These are phyloP conservation scores for Cataglyphis hispanica DNA, from an alignment of 1,140 invertebrate genomes.

Conservation along the genomic window DNA sequence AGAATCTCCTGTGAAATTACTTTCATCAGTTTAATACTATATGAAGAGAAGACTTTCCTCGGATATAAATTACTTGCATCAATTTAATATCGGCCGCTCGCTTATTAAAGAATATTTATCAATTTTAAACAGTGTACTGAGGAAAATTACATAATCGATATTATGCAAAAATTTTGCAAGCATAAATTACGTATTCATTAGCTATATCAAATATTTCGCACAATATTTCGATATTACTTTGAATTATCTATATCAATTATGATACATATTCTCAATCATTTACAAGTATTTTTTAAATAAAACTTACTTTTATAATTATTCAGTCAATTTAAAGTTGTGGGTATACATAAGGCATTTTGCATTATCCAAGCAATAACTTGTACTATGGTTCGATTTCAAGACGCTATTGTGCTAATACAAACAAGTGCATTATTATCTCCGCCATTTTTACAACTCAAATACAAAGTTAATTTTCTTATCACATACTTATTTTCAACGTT, in stretches of 20 bases:
- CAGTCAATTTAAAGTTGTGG: background rate
- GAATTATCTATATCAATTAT: background rate
- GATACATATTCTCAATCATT: background rate
- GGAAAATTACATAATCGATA: conserved; percentile 15
- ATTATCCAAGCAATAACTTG: background rate
- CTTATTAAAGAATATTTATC: conserved; percentile 55
- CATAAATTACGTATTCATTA: conserved; percentile 27
- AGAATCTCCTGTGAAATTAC: conserved; percentile 24
- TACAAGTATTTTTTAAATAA: background rate
- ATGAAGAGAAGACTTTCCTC: background rate
- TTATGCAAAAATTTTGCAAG: conserved; percentile 48
- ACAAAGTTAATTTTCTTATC: conserved; percentile 36
- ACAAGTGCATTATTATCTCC: background rate
- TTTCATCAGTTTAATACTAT: conserved; percentile 33
- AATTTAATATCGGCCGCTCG: conserved; percentile 23
- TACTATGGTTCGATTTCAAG: background rate
- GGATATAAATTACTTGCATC: conserved; percentile 38
- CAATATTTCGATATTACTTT: conserved; percentile 22
- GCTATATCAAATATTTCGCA: conserved; percentile 5
- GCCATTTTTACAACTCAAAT: conserved; percentile 25
- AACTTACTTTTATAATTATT: conserved; percentile 18
- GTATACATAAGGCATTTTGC: background rate
- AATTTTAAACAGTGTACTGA: conserved; percentile 35
- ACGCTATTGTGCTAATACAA: background rate
- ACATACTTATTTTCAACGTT: conserved; percentile 42